Percentiles rank a stretch among this genome's conserved stretches.
Evolutionary conservation across 2,113 vertebrate species (phyloP).

Genomic region (Mirza zaza): DNA sequence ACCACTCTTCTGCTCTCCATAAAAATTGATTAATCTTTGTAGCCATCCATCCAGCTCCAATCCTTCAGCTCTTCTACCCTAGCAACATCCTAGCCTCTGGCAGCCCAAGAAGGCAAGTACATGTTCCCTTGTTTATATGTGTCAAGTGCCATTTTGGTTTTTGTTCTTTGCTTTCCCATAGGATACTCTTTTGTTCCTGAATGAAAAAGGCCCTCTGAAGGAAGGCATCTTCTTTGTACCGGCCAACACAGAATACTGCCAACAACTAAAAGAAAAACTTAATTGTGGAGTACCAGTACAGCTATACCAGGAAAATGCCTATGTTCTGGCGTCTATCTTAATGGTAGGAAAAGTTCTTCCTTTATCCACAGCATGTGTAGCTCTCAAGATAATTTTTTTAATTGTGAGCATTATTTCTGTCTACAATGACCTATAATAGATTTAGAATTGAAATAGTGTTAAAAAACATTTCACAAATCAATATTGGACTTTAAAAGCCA

Average conservation of each 20-base stretch:
- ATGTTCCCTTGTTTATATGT: not conserved
- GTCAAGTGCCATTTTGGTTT: slow-evolving; percentile 24
- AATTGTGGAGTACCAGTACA: slow-evolving; percentile 89
- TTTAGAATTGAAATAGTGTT: not conserved
- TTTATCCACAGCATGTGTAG: not conserved
- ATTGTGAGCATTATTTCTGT: not conserved
- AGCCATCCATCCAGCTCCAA: not conserved
- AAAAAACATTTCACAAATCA: not conserved
- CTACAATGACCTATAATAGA: not conserved
- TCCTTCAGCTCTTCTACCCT: not conserved
- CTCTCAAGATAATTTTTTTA: not conserved
- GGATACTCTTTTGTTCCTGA: slow-evolving; percentile 95
- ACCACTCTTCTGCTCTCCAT: not conserved
- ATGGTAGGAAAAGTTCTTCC: slow-evolving; percentile 85
- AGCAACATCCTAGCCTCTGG: not conserved
- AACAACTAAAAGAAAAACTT: slow-evolving; percentile 92
- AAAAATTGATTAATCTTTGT: not conserved
- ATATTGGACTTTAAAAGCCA: not conserved
- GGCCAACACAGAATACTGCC: slow-evolving; percentile 93
- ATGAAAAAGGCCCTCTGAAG: slow-evolving; percentile 93
- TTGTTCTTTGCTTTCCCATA: slow-evolving; percentile 72
- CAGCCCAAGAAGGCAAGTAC: not conserved
- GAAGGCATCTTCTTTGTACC: slow-evolving; percentile 95
- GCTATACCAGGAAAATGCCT: slow-evolving; percentile 91
- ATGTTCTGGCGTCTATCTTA: slow-evolving; percentile 94